A percentile compares a stretch with the other conserved stretches of the same genome.
phyloP scores from a whole-genome alignment of 2,797 vertebrate species.

The Pelodytes ibericus region DNA sequence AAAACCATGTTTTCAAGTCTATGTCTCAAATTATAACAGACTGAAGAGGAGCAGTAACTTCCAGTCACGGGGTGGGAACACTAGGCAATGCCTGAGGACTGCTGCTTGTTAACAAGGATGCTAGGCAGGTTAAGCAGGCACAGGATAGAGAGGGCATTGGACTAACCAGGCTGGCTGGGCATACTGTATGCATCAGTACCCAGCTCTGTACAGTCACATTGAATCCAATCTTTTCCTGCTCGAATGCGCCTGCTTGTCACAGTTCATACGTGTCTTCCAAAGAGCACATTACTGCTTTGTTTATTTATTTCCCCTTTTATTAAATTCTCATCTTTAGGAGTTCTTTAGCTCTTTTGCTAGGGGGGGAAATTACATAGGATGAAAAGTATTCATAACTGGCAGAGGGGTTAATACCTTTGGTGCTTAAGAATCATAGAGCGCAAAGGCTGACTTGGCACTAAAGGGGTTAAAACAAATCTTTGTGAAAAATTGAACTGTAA shows the following conservation, averaged over 20 bases:
- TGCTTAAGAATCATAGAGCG: not conserved
- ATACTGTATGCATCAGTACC: constrained; percentile 37
- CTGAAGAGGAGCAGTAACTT: not conserved
- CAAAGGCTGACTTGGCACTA: not conserved
- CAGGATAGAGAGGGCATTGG: constrained; percentile 9
- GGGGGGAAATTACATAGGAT: not conserved
- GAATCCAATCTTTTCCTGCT: constrained; percentile 22
- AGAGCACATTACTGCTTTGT: constrained; percentile 32
- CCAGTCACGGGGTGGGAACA: not conserved
- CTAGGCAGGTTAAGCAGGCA: constrained; percentile 35
- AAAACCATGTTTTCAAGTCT: not conserved
- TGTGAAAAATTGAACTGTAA: too few relatives aligned
- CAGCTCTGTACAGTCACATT: constrained; percentile 40
- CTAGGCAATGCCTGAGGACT: constrained; percentile 16
- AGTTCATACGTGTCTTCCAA: constrained; percentile 39
- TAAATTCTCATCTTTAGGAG: not conserved
- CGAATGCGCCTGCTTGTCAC: constrained; percentile 34
- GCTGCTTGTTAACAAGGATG: not conserved
- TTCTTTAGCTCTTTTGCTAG: not conserved
- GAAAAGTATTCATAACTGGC: not conserved
- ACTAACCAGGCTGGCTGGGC: constrained; percentile 18
- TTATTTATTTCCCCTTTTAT: constrained; percentile 23
- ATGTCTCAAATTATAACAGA: not conserved
- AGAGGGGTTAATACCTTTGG: not conserved
- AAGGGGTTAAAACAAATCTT: not conserved